phyloP scores from a whole-genome alignment of 2,888 invertebrate species.

The Drepana falcataria region DNA sequence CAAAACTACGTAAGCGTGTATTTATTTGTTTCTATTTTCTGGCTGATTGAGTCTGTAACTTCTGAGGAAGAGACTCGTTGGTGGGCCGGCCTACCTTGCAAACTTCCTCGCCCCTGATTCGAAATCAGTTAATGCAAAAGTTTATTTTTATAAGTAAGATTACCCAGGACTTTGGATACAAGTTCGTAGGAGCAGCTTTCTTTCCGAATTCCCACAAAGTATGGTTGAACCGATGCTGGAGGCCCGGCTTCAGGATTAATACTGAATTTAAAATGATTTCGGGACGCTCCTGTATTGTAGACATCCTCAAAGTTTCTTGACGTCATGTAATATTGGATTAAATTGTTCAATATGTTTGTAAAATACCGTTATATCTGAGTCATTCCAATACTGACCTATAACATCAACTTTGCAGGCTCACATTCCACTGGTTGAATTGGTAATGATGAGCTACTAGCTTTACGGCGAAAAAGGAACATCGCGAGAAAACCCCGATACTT shows the following conservation, averaged over 20 bases:
- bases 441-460: too few species aligned
- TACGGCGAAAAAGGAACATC: too few species aligned
- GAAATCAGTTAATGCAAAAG: conserved; percentile 79
- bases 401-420: too few species aligned
- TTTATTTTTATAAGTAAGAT: conserved; percentile 81
- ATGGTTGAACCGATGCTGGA: conserved; percentile 62
- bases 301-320: conserved; percentile 50
- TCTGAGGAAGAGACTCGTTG: conserved; percentile 45
- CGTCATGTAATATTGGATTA: conserved; percentile 48
- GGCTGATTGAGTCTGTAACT: conserved; percentile 67
- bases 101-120: conserved; percentile 67
- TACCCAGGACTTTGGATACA: conserved; percentile 70
- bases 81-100: conserved; percentile 58
- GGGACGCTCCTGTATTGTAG: conserved; percentile 50
- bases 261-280: conserved; percentile 71
- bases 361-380: too few species aligned
- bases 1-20: conserved; percentile 71
- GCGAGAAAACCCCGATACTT: too few species aligned
- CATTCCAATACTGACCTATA: too few species aligned
- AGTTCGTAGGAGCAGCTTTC: conserved; percentile 71
- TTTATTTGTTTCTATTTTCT: conserved; percentile 76
- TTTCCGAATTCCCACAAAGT: conserved; percentile 71
- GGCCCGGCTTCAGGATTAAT: conserved; percentile 67
- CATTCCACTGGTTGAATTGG: too few species aligned
- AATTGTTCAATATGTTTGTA: not conserved